Evolutionary conservation across 2,797 vertebrate species (phyloP).

Genomic region (Anisognathus igniventris): DNA sequence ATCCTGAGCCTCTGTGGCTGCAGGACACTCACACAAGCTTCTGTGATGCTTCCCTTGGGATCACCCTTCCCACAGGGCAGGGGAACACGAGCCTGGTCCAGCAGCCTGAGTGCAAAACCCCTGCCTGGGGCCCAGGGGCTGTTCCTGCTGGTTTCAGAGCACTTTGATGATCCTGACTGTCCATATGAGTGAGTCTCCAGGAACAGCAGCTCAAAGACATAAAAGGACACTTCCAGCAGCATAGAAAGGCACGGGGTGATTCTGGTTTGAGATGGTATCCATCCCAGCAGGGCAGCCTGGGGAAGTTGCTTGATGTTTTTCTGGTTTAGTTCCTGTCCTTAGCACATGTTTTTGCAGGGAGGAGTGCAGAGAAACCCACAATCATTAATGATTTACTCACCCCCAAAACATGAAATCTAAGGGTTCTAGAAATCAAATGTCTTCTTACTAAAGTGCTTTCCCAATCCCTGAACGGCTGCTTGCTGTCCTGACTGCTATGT

Average conservation of each 20-base stretch:
- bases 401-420: background rate
- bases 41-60: rapidly evolving
- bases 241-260: background rate
- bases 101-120: background rate
- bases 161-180: background rate
- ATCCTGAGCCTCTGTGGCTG: background rate
- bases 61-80: background rate
- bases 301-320: background rate
- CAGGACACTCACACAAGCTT: background rate
- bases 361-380: background rate
- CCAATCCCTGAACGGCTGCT: background rate
- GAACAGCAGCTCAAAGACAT: background rate
- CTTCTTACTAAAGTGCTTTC: background rate
- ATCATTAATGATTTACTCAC: background rate
- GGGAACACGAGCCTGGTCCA: rapidly evolving
- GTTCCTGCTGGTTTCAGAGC: background rate
- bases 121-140: background rate
- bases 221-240: background rate
- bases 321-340: background rate
- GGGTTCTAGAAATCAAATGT: background rate
- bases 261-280: background rate
- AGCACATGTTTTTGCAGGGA: background rate
- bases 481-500: background rate
- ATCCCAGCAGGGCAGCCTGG: background rate
- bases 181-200: background rate